A percentile compares a stretch with the other conserved stretches of the same genome.
Conservation (phyloP, 2,797 vertebrate species). For the Champsocephalus gunnari region DNA sequence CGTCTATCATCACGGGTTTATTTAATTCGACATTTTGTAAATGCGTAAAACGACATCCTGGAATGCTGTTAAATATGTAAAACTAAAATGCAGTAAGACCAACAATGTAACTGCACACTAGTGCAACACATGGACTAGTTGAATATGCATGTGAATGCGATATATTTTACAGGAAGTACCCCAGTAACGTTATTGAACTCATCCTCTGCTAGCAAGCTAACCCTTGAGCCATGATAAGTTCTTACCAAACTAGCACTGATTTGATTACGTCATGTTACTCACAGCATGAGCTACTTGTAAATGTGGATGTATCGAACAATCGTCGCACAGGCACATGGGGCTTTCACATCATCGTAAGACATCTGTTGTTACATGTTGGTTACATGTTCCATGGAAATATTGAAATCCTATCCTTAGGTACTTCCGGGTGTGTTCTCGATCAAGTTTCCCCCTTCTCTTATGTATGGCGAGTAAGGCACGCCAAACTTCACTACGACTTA, state of each 20-base stretch:
- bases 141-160: neutral
- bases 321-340: neutral
- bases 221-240: neutral
- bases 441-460: neutral
- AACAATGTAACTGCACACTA: neutral
- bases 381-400: constrained; percentile 1
- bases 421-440: constrained; percentile 51
- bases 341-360: constrained; percentile 15
- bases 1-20: neutral
- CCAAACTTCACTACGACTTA: neutral
- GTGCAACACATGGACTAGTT: neutral
- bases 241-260: neutral
- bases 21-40: neutral
- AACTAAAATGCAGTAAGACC: neutral
- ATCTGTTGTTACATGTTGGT: neutral
- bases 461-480: neutral
- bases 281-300: constrained; percentile 36
- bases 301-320: neutral
- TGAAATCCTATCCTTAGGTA: neutral
- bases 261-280: constrained; percentile 17
- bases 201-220: constrained; percentile 26
- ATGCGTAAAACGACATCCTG: fast-evolving
- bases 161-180: neutral
- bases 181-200: too few species aligned
- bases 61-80: neutral